A percentile compares a stretch with the other conserved stretches of the same genome.
phyloP scores from a whole-genome alignment of 2,797 vertebrate species.

The Okamejei kenojei region DNA sequence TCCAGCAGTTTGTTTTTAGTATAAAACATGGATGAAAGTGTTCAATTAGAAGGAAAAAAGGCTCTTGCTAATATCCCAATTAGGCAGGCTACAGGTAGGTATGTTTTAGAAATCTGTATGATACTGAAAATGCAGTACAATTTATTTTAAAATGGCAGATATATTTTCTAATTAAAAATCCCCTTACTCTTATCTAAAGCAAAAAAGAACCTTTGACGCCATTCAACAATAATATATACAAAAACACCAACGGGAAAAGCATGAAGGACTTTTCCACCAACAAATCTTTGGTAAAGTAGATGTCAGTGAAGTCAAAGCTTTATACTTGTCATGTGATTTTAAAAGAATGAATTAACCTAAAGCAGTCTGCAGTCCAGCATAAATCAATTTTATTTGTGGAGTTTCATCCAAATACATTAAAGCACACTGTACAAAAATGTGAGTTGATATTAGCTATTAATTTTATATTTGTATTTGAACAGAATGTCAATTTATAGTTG shows the following conservation, averaged over 20 bases:
- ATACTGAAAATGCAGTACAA: background rate
- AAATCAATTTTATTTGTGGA: background rate
- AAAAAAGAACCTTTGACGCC: background rate
- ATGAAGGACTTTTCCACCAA: background rate
- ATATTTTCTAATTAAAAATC: background rate
- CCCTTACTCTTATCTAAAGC: background rate
- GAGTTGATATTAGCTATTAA: background rate
- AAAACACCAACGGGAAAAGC: background rate
- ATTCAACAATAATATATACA: background rate
- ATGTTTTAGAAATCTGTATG: background rate
- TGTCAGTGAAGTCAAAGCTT: background rate
- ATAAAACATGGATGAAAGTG: background rate
- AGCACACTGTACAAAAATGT: background rate
- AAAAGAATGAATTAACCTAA: background rate
- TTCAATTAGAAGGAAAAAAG: background rate
- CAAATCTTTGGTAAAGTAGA: background rate
- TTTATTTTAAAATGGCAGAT: background rate
- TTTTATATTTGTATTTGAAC: background rate
- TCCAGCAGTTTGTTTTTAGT: too few species aligned
- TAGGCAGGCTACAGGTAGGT: background rate
- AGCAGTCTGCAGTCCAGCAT: background rate
- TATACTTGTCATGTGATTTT: background rate
- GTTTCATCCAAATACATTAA: background rate
- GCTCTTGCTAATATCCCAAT: background rate
- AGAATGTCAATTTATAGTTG: background rate